Conservation (phyloP, 2,113 vertebrate species). For the Corythornis madagascariensis region DNA sequence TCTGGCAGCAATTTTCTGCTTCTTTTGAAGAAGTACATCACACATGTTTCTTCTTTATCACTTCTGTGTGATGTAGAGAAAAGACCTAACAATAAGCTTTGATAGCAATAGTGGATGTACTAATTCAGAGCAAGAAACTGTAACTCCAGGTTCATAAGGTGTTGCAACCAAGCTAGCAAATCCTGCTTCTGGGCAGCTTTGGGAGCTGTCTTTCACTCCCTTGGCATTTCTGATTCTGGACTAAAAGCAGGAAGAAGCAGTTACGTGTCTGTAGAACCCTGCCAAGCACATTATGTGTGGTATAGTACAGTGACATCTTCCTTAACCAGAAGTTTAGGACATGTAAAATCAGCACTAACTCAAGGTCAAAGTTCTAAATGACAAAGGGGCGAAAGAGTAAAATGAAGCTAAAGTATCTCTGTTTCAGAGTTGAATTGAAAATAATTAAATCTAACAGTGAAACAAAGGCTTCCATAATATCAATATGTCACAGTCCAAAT, state of each 20-base stretch:
- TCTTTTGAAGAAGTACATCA: slow-evolving; percentile 45
- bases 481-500: neutral
- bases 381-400: neutral
- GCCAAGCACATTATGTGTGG: neutral
- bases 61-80: slow-evolving; percentile 5
- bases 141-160: neutral
- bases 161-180: neutral
- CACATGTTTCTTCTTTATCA: slow-evolving; percentile 26
- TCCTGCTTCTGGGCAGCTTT: neutral
- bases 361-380: neutral
- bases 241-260: neutral
- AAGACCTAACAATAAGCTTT: neutral
- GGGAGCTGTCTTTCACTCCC: neutral
- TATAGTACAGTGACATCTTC: neutral
- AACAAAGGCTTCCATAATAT: neutral
- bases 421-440: neutral
- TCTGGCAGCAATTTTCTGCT: slow-evolving; percentile 40
- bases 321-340: neutral
- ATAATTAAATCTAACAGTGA: neutral
- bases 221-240: neutral
- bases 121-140: neutral
- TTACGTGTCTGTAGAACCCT: neutral
- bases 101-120: neutral
- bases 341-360: neutral
- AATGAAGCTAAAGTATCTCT: neutral